Evolutionary conservation across 2,797 vertebrate genomes (phyloP).

Genomic region (Propithecus deckenii): DNA sequence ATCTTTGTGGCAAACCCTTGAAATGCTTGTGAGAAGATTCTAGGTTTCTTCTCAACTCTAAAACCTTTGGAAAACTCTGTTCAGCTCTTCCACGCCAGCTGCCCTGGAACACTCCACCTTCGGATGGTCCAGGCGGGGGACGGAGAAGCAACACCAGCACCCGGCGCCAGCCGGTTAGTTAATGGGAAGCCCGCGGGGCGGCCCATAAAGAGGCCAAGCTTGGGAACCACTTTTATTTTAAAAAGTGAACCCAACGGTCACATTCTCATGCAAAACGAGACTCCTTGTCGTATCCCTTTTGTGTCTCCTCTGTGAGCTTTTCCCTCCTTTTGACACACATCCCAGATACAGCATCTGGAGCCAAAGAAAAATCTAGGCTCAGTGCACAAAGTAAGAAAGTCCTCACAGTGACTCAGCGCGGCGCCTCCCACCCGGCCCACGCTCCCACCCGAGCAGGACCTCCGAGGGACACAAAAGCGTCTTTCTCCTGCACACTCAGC

Average conservation of each 20-base stretch:
- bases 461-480: slow-evolving; percentile 36
- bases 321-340: slow-evolving; percentile 57
- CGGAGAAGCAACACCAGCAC: not conserved
- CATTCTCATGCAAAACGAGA: slow-evolving; percentile 75
- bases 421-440: not conserved
- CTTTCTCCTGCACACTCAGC: not conserved
- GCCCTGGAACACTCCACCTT: not conserved
- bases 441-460: slow-evolving; percentile 64
- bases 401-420: not conserved
- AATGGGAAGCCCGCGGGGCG: slow-evolving; percentile 34
- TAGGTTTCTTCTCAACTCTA: not conserved
- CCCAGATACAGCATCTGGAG: slow-evolving; percentile 51
- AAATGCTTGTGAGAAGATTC: not conserved
- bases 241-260: slow-evolving; percentile 46
- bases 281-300: slow-evolving; percentile 68
- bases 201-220: slow-evolving; percentile 55
- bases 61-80: not conserved
- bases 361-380: slow-evolving; percentile 68
- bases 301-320: not conserved
- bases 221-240: slow-evolving; percentile 76
- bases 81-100: not conserved
- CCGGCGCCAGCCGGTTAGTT: slow-evolving; percentile 49
- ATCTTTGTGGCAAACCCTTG: not conserved
- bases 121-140: not conserved
- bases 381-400: not conserved